Evolutionary conservation across 1,140 invertebrate genomes (phyloP), one percentile per base, ranked within the genome.

Genomic region (Scaptomyza montana): DNA sequence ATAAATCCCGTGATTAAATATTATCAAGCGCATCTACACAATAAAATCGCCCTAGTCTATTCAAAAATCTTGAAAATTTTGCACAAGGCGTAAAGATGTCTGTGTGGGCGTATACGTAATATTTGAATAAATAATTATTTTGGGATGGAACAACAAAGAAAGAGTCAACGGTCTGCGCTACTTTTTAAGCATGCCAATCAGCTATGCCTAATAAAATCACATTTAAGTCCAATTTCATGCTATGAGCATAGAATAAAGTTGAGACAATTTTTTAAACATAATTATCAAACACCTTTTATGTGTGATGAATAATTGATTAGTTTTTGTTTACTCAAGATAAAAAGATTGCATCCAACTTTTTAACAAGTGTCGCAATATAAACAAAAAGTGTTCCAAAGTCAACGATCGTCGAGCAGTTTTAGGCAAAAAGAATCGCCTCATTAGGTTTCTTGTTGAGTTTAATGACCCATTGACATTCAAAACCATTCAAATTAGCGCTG

Each of bases 131-230:
- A 60, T 66, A 39, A 46, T 46, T 39, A 63, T 55, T 72, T 43
- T n/a, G 39, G 39, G 16, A 6, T 28, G 36, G 7, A 19, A 9
- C 13, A 45, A 16, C 9, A 45, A 33, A 33, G 10, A 30, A 51
- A 43, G 12, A 33, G 1, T 36, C 13, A 47, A 19, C 60, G 47
- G 21, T 16, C 9, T 55, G 72, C 45, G 74, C 62, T 21, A 72
- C 56, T 59, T 69, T 77, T 81, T 81, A 55, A 30, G n/a, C 41
- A 81, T 81, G 65, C 74, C 7, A 67, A 41, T 82, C 74, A 59
- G 69, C 50, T 39, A 46, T 67, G 74, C 43, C 51, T 70, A 66
- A 78, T 82, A 66, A 74, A 74, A 74, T 70, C 74, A 68, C 75
- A 74, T 78, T 77, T 28, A 53, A 61, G 55, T 33, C 41, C 45